phyloP scores from a whole-genome alignment of 2,888 invertebrate genomes.

The Oscheius sp. region DNA sequence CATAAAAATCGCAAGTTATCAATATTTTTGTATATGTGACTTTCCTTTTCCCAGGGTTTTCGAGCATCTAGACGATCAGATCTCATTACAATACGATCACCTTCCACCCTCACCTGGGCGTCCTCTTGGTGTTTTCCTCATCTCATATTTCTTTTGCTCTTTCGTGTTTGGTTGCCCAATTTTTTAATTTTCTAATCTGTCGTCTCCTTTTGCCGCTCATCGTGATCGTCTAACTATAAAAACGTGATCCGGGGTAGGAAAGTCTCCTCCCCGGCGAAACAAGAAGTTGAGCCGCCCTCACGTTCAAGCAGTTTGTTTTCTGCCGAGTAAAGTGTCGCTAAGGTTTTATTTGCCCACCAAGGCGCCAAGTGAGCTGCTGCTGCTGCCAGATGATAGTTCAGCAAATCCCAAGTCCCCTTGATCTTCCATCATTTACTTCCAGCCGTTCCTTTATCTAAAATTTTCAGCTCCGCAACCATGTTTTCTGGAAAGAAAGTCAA shows the following conservation, averaged over 20 bases:
- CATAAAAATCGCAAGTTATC: no score
- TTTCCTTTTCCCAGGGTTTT: neutral
- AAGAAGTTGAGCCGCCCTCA: conserved; percentile 22
- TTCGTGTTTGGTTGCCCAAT: conserved; percentile 26
- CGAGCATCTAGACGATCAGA: conserved; percentile 2
- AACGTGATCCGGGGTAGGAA: neutral
- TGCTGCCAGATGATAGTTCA: conserved; percentile 19
- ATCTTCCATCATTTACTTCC: neutral
- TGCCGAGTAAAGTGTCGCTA: conserved; percentile 32
- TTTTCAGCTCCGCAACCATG: conserved; percentile 62
- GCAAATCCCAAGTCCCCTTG: neutral
- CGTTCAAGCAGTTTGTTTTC: conserved; percentile 29
- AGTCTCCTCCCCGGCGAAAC: conserved; percentile 4
- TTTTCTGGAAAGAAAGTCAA: conserved; percentile 67
- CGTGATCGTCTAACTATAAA: no score
- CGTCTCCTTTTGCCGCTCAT: neutral
- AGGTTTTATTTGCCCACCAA: conserved; percentile 25
- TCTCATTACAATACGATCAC: neutral
- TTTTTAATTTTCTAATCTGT: conserved; percentile 8
- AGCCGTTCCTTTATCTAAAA: neutral
- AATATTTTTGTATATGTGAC: no score
- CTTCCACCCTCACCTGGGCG: conserved; percentile 16
- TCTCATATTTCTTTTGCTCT: neutral
- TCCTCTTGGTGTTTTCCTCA: neutral
- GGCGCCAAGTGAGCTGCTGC: conserved; percentile 23